Conservation (phyloP, 2,113 vertebrate genomes). For the Bostrychus sinensis region DNA sequence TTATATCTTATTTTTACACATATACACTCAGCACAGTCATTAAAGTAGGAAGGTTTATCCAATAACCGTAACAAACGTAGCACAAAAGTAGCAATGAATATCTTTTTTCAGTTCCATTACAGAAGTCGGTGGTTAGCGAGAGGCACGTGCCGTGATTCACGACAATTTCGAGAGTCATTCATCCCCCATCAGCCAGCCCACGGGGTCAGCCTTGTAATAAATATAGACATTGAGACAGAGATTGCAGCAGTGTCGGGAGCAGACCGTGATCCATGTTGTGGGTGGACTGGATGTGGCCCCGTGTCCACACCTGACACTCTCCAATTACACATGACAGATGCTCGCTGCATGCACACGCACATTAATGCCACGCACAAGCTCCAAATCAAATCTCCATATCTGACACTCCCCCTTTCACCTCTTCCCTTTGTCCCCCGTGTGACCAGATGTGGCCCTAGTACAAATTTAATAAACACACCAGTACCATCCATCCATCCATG, state of each 20-base stretch:
- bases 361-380: conserved; percentile 62
- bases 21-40: too few relatives aligned
- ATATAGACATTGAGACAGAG: conserved; percentile 71
- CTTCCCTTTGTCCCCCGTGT: conserved; percentile 71
- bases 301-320: conserved; percentile 79
- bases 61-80: too few relatives aligned
- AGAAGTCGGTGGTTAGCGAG: too few relatives aligned
- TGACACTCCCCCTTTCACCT: conserved; percentile 37
- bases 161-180: too few relatives aligned
- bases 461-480: conserved; percentile 80
- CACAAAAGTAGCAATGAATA: too few relatives aligned
- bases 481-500: conserved; percentile 30
- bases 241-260: conserved; percentile 63
- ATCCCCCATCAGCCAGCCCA: conserved; percentile 52
- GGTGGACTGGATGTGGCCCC: conserved; percentile 72
- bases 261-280: conserved; percentile 65
- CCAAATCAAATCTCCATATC: conserved; percentile 70
- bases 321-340: conserved; percentile 79
- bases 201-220: conserved; percentile 65
- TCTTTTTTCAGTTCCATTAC: too few relatives aligned
- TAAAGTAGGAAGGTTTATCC: too few relatives aligned
- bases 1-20: too few relatives aligned
- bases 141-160: too few relatives aligned
- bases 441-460: conserved; percentile 80
- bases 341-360: conserved; percentile 70